phyloP scores from a whole-genome alignment of 2,113 vertebrate genomes.

The Dipodomys spectabilis region DNA sequence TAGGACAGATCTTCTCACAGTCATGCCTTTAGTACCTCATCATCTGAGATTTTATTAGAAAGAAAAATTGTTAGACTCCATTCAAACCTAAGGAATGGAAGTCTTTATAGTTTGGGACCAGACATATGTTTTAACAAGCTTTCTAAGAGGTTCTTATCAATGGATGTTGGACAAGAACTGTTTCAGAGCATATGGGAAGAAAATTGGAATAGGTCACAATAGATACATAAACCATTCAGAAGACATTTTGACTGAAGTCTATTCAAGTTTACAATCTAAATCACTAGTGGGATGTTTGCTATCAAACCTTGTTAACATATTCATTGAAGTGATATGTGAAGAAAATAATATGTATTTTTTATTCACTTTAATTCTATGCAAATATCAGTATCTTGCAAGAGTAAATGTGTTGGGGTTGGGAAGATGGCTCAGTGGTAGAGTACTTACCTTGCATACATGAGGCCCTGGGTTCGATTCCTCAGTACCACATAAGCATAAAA shows the following conservation, averaged over 20 bases:
- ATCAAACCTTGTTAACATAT: background rate
- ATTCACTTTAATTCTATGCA: background rate
- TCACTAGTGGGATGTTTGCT: background rate
- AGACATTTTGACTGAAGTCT: background rate
- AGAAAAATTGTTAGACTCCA: background rate
- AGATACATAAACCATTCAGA: background rate
- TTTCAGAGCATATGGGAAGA: background rate
- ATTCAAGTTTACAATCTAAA: background rate
- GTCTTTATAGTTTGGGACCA: background rate
- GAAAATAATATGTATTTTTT: background rate
- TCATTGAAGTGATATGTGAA: background rate
- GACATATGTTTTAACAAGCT: background rate
- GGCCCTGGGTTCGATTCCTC: no score
- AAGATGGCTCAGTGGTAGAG: no score
- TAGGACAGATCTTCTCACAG: background rate
- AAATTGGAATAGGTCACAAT: background rate
- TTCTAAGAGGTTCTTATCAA: background rate
- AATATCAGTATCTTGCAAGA: background rate
- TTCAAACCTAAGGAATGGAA: background rate
- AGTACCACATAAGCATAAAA: no score
- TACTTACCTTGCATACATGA: no score
- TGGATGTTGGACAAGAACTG: background rate
- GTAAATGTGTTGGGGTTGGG: no score
- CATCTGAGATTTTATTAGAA: background rate
- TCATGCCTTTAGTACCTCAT: background rate